A percentile compares a stretch with the other conserved stretches of the same genome.
Evolutionary conservation across 2,888 invertebrate species (phyloP).

Genomic region (Ecliptopera silaceata): DNA sequence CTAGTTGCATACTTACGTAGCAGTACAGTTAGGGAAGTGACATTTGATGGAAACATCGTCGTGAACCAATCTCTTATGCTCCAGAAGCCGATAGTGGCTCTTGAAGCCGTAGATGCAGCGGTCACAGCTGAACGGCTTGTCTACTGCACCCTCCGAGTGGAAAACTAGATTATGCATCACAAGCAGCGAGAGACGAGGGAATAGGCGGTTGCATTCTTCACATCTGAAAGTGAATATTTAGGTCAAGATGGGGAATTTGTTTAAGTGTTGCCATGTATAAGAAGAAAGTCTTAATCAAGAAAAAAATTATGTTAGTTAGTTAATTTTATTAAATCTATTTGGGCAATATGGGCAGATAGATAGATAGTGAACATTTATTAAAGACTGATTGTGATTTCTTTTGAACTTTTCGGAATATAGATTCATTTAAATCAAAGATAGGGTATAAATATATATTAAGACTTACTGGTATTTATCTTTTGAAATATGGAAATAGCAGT

Average conservation of each 20-base stretch:
- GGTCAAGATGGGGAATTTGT: too few relatives aligned
- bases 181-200: conserved; percentile 78
- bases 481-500: conserved; percentile 80
- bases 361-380: too few relatives aligned
- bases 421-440: too few relatives aligned
- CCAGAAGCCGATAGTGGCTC: conserved; percentile 68
- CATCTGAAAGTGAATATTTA: conserved; percentile 56
- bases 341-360: too few relatives aligned
- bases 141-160: conserved; percentile 49
- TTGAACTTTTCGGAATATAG: too few relatives aligned
- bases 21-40: conserved; percentile 56
- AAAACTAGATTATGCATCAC: conserved; percentile 79
- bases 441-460: too few relatives aligned
- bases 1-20: conserved; percentile 47
- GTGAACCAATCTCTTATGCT: conserved; percentile 75
- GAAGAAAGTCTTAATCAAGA: too few relatives aligned
- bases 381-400: too few relatives aligned
- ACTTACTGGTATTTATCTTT: conserved; percentile 68
- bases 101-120: conserved; percentile 61
- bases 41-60: conserved; percentile 59
- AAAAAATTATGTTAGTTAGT: too few relatives aligned
- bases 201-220: conserved; percentile 77
- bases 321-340: too few relatives aligned
- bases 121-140: conserved; percentile 59
- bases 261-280: too few relatives aligned